phyloP scores from a whole-genome alignment of 2,888 invertebrate genomes.

The Ectemnius lituratus region DNA sequence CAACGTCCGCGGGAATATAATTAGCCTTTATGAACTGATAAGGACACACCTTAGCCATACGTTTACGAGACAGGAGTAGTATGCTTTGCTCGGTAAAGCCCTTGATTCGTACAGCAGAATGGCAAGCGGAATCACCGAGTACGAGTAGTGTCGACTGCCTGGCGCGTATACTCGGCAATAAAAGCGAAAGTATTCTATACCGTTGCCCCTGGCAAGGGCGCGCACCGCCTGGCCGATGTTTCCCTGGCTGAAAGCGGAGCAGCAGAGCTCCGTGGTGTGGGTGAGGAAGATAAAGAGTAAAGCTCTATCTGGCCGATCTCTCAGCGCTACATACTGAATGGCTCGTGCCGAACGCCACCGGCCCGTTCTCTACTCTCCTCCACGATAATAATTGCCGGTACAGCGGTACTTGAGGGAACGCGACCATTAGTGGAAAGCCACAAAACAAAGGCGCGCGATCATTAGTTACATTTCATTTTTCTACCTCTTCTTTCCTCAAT shows the following conservation, averaged over 20 bases:
- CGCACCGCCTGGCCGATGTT: constrained; percentile 10
- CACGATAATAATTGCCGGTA: constrained; percentile 45
- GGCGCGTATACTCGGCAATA: constrained; percentile 19
- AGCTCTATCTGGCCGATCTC: constrained; percentile 57
- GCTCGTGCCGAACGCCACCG: constrained; percentile 46
- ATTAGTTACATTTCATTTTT: constrained; percentile 52
- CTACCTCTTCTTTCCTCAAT: constrained; percentile 28
- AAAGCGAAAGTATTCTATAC: constrained; percentile 43
- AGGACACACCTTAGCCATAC: background rate
- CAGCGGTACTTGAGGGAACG: constrained; percentile 37
- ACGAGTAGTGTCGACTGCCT: constrained; percentile 1
- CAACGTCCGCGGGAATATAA: background rate
- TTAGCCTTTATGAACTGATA: constrained; percentile 2
- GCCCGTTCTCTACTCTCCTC: constrained; percentile 25
- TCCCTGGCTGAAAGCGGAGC: no score
- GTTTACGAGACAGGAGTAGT: constrained; percentile 3
- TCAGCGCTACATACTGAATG: background rate
- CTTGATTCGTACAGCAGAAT: background rate
- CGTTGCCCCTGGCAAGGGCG: constrained; percentile 18
- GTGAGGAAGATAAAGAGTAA: constrained; percentile 10
- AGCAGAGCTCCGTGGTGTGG: no score
- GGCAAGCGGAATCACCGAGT: constrained; percentile 31
- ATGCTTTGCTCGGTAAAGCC: no score
- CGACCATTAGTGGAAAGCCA: constrained; percentile 35
- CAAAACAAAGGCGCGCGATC: constrained; percentile 47